Conservation (phyloP, 2,113 vertebrate species). For the Nesospiza acunhae region DNA sequence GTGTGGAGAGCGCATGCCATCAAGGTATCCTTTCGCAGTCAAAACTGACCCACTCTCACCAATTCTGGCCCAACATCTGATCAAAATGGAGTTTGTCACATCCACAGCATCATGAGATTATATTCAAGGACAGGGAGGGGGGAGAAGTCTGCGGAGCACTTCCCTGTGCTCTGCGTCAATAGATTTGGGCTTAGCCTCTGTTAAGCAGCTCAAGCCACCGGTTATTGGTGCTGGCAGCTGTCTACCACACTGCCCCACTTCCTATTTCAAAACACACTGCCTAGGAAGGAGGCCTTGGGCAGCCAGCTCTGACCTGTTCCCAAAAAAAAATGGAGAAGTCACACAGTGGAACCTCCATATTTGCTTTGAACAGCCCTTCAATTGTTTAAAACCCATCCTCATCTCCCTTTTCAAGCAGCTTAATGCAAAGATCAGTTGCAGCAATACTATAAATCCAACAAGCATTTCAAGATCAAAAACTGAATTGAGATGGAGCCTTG, state of each 20-base stretch:
- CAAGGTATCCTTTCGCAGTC: not conserved
- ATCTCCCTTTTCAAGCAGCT: not conserved
- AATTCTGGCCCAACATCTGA: not conserved
- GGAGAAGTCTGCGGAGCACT: slow-evolving; percentile 56
- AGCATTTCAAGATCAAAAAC: not conserved
- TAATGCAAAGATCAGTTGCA: not conserved
- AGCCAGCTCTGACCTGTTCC: not conserved
- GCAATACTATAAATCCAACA: not conserved
- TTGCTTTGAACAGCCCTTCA: not conserved
- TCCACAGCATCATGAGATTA: slow-evolving; percentile 54
- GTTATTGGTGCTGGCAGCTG: slow-evolving; percentile 56
- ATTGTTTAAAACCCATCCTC: not conserved
- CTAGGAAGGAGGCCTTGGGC: not conserved
- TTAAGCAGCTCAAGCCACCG: slow-evolving; percentile 67
- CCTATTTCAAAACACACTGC: not conserved
- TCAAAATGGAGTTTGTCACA: slow-evolving; percentile 57
- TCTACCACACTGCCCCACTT: slow-evolving; percentile 49
- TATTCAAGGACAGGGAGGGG: slow-evolving; percentile 71
- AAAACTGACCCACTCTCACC: not conserved
- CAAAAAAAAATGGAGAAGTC: not conserved
- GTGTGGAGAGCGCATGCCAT: not conserved
- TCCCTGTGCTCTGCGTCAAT: slow-evolving; percentile 61
- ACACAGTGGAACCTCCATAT: not conserved
- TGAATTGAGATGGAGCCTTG: not conserved
- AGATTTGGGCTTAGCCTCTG: slow-evolving; percentile 80